Evolutionary conservation across 2,113 vertebrate genomes (phyloP).

Genomic region (Cyprinodon brontotheroides): DNA sequence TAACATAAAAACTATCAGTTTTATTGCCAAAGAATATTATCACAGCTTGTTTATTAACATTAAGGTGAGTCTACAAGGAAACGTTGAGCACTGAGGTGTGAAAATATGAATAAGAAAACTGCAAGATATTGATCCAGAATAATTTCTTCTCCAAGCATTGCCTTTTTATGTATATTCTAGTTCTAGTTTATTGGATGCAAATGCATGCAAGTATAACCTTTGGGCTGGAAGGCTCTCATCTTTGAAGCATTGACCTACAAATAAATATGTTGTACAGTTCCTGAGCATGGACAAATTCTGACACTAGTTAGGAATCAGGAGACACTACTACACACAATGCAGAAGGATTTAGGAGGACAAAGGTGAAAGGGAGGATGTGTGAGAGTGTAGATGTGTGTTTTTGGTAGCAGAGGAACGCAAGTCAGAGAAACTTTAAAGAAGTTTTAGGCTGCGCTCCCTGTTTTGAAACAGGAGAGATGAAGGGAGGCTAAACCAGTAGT

Average conservation of each 20-base stretch:
- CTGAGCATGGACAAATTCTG: constrained; percentile 78
- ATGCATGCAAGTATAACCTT: constrained; percentile 83
- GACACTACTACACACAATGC: constrained; percentile 58
- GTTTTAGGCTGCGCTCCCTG: constrained; percentile 23
- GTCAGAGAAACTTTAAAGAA: constrained; percentile 40
- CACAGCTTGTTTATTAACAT: constrained; percentile 39
- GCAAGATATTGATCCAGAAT: constrained; percentile 74
- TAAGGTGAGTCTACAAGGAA: constrained; percentile 38
- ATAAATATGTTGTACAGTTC: constrained; percentile 74
- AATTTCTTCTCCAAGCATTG: constrained; percentile 58
- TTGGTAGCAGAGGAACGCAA: constrained; percentile 22
- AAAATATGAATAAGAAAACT: constrained; percentile 75
- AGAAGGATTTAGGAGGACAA: constrained; percentile 32
- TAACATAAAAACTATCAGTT: constrained; percentile 17
- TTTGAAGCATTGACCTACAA: constrained; percentile 83
- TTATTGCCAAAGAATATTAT: constrained; percentile 41
- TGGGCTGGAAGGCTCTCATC: constrained; percentile 79
- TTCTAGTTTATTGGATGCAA: constrained; percentile 74
- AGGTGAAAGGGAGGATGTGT: constrained; percentile 11
- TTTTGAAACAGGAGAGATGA: constrained; percentile 18
- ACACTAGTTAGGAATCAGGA: constrained; percentile 74
- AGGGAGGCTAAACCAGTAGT: constrained; percentile 6
- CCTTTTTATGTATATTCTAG: constrained; percentile 53
- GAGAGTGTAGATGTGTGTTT: constrained; percentile 9
- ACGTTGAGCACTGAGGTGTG: constrained; percentile 42